These are phyloP conservation scores for Siniperca knerii DNA, from an alignment of 2,113 vertebrate genomes.

Conservation along the genomic window DNA sequence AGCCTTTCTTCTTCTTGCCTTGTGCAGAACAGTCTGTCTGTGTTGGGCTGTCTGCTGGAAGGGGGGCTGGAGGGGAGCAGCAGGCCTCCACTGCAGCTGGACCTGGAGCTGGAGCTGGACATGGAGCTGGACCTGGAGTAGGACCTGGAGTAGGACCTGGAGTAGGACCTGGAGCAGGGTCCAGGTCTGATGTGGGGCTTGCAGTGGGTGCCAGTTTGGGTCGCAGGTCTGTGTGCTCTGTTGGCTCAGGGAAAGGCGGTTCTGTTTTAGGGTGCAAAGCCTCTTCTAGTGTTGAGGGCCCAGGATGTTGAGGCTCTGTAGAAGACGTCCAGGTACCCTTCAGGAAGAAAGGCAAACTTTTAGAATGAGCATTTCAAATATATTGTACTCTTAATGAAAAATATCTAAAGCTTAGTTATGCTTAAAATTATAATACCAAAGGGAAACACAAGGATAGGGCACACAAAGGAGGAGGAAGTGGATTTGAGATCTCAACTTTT, in stretches of 20 bases:
- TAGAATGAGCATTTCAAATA: background rate
- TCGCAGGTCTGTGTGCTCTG: conserved; percentile 10
- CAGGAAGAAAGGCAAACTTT: conserved; percentile 12
- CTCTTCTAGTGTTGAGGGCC: conserved; percentile 38
- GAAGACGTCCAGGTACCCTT: conserved; percentile 74
- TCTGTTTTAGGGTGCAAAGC: conserved; percentile 26
- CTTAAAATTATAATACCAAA: background rate
- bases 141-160: conserved; percentile 10
- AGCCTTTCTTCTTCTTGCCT: conserved; percentile 89
- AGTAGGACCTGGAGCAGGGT: background rate
- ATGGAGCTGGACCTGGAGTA: background rate
- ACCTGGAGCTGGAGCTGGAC: background rate
- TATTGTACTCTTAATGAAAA: background rate
- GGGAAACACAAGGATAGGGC: background rate
- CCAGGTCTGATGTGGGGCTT: conserved; percentile 1
- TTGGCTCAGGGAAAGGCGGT: conserved; percentile 8
- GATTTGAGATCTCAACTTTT: background rate
- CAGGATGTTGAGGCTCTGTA: conserved; percentile 60
- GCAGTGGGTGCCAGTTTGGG: conserved; percentile 11
- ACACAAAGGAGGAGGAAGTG: background rate
- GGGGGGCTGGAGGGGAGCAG: conserved; percentile 22
- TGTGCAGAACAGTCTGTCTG: conserved; percentile 66
- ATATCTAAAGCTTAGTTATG: background rate
- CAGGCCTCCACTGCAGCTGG: conserved; percentile 28
- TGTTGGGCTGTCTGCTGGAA: conserved; percentile 44